Conservation (phyloP, 2,113 vertebrate genomes). For the Thalassoma bifasciatum region DNA sequence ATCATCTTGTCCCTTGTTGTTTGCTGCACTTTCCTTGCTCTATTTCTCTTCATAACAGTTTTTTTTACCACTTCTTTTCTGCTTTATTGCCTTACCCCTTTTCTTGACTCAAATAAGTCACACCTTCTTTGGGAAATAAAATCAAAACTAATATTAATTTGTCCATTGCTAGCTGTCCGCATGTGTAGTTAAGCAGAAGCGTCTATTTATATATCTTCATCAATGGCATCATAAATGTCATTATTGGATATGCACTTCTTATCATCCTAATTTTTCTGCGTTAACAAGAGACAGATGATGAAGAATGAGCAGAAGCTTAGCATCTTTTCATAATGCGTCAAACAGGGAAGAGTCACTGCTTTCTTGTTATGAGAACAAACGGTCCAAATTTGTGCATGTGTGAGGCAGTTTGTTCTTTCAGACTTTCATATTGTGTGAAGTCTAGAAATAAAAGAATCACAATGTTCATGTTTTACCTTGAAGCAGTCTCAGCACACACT, state of each 20-base stretch:
- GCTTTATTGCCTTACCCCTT: slow-evolving; percentile 26
- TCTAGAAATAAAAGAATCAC: slow-evolving; percentile 26
- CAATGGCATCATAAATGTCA: slow-evolving; percentile 3
- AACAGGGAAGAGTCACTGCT: slow-evolving; percentile 5
- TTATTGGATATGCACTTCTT: slow-evolving; percentile 8
- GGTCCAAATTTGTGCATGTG: slow-evolving; percentile 15
- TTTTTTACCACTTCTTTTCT: slow-evolving; percentile 21
- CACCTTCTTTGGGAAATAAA: slow-evolving; percentile 26
- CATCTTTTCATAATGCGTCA: slow-evolving; percentile 56
- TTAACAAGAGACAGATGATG: slow-evolving; percentile 33
- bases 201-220: slow-evolving; percentile 18
- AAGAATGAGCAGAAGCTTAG: slow-evolving; percentile 31
- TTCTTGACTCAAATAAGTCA: slow-evolving; percentile 24
- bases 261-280: slow-evolving; percentile 21
- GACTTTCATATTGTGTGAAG: neutral
- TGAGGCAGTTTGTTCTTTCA: neutral
- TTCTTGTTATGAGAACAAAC: slow-evolving; percentile 41
- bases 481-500: slow-evolving; percentile 20
- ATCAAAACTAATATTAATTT: slow-evolving; percentile 20
- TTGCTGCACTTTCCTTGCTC: slow-evolving; percentile 11
- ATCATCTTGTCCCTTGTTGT: slow-evolving; percentile 40
- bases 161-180: slow-evolving; percentile 1
- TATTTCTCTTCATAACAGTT: neutral
- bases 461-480: slow-evolving; percentile 24
- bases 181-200: neutral